Evolutionary conservation across 2,888 invertebrate genomes (phyloP), one percentile per base, ranked within the genome.

Genomic region (Nycteola revayana): DNA sequence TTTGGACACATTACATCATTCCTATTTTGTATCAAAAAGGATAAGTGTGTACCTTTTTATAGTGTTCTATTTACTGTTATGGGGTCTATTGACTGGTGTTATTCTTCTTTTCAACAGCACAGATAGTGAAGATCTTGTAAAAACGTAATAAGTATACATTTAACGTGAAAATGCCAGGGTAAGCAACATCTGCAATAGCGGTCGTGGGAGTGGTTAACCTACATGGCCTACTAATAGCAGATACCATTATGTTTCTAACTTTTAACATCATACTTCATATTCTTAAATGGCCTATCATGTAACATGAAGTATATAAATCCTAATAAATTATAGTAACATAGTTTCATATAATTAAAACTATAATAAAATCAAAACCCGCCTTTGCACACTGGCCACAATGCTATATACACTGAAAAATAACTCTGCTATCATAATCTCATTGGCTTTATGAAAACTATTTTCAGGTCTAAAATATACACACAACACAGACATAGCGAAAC

Each of bases 161-260:
- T 54, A 54, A 60, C 54, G 65, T 61, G 66, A 60, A 83, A 77
- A 87, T 88, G 87, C 87, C 87, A 66, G 85, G 87, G 87, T 88
- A 88, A 88, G 87, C 63, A 66, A 66, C 75, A 79, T 67, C 66
- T 77, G 76, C 48, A 53, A 44, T 3, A 14, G 14, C 14, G 7
- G 7, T 53, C 50, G 67, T 75, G 79, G 84, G 86, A 84, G 83
- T 84, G 84, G 83, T 71, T 68, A 66, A 68, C 71, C 66, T 69
- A 71, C 70, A 60, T 57, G 42, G 56, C 65, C 64, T 64, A 57
- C 56, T 75, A 66, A 64, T 59, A 58, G 43, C 42, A 49, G 45
- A 60, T 68, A 70, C 67, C 65, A 60, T 66, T 69, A 64, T 54
- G 58, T 28, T 26, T 43, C 43, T 39, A 24, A 36, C 25, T 21